Evolutionary conservation across 2,888 invertebrate species (phyloP).

Genomic region (Hypercompe scribonia): DNA sequence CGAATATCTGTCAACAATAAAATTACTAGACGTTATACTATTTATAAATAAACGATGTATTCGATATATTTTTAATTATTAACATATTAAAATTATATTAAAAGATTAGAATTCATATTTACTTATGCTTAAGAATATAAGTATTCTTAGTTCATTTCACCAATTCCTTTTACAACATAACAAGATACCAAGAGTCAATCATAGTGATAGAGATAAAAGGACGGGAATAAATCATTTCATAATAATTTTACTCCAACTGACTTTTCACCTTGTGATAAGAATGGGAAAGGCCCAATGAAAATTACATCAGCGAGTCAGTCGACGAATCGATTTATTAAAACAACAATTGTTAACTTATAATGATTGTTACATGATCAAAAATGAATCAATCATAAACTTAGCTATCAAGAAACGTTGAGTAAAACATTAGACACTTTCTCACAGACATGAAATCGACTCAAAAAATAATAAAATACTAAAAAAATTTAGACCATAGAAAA

Average conservation of each 20-base stretch:
- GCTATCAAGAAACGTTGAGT: no score
- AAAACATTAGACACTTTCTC: neutral
- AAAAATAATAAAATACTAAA: no score
- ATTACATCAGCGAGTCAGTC: neutral
- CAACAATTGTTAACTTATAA: neutral
- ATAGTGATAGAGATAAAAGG: neutral
- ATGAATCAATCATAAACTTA: neutral
- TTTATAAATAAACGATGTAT: no score
- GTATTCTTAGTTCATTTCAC: slow-evolving; percentile 11
- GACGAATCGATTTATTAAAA: neutral
- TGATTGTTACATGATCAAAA: neutral
- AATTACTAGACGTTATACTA: neutral
- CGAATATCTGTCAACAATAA: neutral
- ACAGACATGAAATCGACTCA: neutral
- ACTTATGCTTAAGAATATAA: neutral
- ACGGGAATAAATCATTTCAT: slow-evolving; percentile 6
- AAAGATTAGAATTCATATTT: neutral
- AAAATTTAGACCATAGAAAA: no score
- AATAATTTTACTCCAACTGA: neutral
- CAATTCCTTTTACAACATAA: slow-evolving; percentile 7
- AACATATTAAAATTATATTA: no score
- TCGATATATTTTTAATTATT: no score
- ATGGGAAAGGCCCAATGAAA: neutral
- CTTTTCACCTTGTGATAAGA: neutral
- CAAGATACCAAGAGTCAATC: neutral